Base-by-base conservation (phyloP, 2,113 vertebrate genomes). In the Tetrax tetrax region DNA sequence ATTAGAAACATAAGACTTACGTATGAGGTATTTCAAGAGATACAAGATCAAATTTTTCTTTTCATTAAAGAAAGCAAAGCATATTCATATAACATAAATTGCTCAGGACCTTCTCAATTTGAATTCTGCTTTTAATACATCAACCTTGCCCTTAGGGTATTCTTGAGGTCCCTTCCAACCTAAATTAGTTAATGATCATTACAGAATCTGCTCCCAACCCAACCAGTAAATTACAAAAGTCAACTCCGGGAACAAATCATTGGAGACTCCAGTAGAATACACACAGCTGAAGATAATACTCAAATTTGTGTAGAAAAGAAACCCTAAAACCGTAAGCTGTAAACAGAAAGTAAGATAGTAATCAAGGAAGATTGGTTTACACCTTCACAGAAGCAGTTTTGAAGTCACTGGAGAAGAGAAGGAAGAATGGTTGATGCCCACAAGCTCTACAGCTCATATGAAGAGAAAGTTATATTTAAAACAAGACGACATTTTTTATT, bases 281-380 rank as follows among this genome's bases (percentile, higher is more conserved):
- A 81, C 5, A 47, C 4, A 78, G 38, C 10, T 41, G 41, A 83
- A 86, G 16, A 63, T 8, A 77, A 69, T 2, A 50, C 22, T 61
- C 8, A 57, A 57, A 64, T 0, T 0, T 0, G 1, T 3, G 3
- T 29, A 68, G 20, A 68, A 47, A 63, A 78, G 12, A 78, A 74
- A 70, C 3, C 2, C 22, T 50, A 54, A 33, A 84, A 78, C 33
- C 11, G 10, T 29, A 83, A 74, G 33, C 12, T 84, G 2, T 10
- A 9, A 29, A 51, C 2, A 68, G 20, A 28, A 90, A 77, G 10
- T 7, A 64, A 90, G 28, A 24, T 53, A 71, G 35, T 75, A 89
- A 28, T 7, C 10, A 86, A 68, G 45, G 22, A 76, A 57, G 17
- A 75, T 2, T 17, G 22, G 18, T 27, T 78, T 87, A 48, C 22